Evolutionary conservation across 1,140 invertebrate genomes (phyloP).

Genomic region (Periplaneta americana): DNA sequence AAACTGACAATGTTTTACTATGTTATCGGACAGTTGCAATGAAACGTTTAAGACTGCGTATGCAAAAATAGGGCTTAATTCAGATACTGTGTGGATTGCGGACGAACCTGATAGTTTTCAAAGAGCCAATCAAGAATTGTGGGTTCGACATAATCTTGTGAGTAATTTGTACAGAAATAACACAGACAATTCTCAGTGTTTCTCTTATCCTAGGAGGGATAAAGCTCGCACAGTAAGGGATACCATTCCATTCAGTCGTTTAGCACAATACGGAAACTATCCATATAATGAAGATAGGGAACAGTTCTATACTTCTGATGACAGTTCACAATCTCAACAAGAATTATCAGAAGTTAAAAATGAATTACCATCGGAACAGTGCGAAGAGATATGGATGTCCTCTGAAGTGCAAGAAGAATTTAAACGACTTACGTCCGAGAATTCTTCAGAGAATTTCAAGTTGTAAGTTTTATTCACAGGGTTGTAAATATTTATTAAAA

Average conservation of each 20-base stretch:
- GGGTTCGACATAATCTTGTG: not conserved
- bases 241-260: constrained; percentile 34
- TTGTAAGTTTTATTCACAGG: no score
- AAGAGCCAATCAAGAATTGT: not conserved
- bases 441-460: not conserved
- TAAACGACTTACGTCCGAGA: constrained; percentile 23
- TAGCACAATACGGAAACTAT: constrained; percentile 37
- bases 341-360: not conserved
- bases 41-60: not conserved
- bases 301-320: constrained; percentile 26
- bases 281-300: constrained; percentile 35
- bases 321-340: not conserved
- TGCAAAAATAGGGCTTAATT: not conserved
- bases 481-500: no score
- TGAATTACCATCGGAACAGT: not conserved
- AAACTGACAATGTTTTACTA: not conserved
- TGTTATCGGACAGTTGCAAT: not conserved
- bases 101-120: not conserved
- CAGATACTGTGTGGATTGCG: not conserved
- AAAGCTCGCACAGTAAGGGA: constrained; percentile 27
- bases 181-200: not conserved
- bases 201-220: not conserved
- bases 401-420: constrained; percentile 36
- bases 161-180: not conserved
- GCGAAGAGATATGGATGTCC: constrained; percentile 35